A percentile compares a stretch with the other conserved stretches of the same genome.
These are phyloP conservation scores for Nemotelus pantherinus DNA, from an alignment of 2,888 invertebrate species.

Conservation along the genomic window DNA sequence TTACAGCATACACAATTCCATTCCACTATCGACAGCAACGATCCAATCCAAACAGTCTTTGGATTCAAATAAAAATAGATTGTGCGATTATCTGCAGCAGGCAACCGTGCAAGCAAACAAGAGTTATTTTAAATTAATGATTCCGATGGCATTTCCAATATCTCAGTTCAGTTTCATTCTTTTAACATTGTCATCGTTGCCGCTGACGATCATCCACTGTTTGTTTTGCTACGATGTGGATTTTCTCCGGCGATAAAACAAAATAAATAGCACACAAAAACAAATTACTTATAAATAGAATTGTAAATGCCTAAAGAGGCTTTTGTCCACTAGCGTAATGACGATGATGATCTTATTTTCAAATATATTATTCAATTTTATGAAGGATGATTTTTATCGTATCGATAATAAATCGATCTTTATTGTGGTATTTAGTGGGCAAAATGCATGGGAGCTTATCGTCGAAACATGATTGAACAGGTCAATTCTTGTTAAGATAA, in stretches of 20 bases:
- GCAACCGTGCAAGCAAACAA: not conserved
- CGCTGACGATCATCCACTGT: not conserved
- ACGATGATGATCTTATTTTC: conserved; percentile 1
- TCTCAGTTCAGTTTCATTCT: conserved; percentile 5
- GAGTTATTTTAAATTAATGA: conserved; percentile 32
- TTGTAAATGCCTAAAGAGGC: too few relatives aligned
- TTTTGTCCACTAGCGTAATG: not conserved
- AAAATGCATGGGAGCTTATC: not conserved
- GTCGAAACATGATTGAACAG: not conserved
- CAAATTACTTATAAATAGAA: too few relatives aligned
- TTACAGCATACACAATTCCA: not conserved
- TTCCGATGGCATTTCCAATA: conserved; percentile 19
- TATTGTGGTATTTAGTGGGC: not conserved
- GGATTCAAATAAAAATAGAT: conserved; percentile 13
- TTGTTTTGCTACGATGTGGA: not conserved
- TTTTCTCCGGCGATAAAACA: too few relatives aligned
- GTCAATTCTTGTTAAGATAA: not conserved
- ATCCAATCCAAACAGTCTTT: not conserved
- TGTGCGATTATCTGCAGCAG: not conserved
- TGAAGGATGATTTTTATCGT: conserved; percentile 3
- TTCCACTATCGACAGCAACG: not conserved
- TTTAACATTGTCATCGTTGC: not conserved
- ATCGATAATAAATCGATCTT: conserved; percentile 14
- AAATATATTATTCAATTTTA: conserved; percentile 28
- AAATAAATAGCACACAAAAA: too few relatives aligned